Percentiles rank a stretch among this genome's conserved stretches.
Conservation (phyloP, 2,113 vertebrate species). For the Setophaga coronata region DNA sequence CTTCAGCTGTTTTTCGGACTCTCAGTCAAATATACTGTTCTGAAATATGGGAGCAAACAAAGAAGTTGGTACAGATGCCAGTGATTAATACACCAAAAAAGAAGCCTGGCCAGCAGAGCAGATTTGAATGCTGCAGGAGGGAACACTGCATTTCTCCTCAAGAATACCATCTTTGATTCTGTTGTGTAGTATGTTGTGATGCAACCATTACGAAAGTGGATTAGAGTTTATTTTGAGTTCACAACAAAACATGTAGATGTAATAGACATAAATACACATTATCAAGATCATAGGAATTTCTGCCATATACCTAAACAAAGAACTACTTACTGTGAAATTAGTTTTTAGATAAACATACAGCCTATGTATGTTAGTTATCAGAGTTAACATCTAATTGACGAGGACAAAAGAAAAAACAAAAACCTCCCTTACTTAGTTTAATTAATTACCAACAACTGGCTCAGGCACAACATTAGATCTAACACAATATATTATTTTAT, state of each 20-base stretch:
- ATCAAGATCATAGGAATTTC: background rate
- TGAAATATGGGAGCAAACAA: background rate
- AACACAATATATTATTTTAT: background rate
- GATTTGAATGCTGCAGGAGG: background rate
- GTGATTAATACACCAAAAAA: background rate
- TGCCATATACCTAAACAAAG: background rate
- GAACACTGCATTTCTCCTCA: background rate
- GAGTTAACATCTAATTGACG: background rate
- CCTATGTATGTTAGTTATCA: background rate
- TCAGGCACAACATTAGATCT: background rate
- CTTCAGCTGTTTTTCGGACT: accelerated
- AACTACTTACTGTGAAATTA: background rate
- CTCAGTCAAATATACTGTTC: background rate
- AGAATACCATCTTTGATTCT: background rate
- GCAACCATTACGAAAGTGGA: background rate
- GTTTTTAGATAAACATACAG: background rate
- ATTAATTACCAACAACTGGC: background rate
- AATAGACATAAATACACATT: background rate
- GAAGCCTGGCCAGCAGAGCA: background rate
- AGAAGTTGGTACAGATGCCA: background rate
- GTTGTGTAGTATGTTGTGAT: background rate
- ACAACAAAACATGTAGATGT: background rate
- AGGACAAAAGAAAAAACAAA: background rate
- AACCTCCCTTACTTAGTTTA: background rate
- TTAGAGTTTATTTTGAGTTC: background rate